These are phyloP conservation scores for Uloborus plumipes DNA, from an alignment of 2,888 invertebrate species.

Conservation along the genomic window DNA sequence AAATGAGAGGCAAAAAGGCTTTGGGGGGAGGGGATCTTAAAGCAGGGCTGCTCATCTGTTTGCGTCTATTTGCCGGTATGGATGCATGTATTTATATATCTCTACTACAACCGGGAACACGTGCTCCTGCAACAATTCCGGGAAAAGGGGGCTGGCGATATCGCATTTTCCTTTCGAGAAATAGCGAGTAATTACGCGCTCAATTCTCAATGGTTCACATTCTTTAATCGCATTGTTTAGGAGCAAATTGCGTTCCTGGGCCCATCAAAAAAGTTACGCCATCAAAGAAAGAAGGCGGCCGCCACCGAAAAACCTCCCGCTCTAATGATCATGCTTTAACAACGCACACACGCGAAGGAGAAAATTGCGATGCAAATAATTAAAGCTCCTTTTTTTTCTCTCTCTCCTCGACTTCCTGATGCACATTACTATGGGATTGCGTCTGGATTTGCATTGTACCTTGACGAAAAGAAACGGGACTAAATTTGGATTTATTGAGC, in stretches of 20 bases:
- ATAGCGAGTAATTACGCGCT: conserved; percentile 43
- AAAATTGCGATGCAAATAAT: no score
- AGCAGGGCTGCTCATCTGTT: conserved; percentile 38
- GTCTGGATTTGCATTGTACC: no score
- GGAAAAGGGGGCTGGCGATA: neutral
- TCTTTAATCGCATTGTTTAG: conserved; percentile 36
- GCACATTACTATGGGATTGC: no score
- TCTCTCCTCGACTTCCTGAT: no score
- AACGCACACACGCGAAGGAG: no score
- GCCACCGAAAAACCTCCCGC: no score
- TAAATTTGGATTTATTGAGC: no score
- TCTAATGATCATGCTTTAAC: no score
- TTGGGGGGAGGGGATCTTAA: conserved; percentile 5
- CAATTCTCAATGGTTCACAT: conserved; percentile 32
- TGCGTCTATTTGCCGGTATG: conserved; percentile 51
- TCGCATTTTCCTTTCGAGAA: conserved; percentile 17
- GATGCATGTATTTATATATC: conserved; percentile 44
- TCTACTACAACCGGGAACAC: conserved; percentile 11
- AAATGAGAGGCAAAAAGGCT: conserved; percentile 31
- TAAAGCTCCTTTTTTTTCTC: no score
- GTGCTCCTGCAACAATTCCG: conserved; percentile 34
- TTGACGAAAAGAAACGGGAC: no score
- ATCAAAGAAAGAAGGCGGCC: no score
- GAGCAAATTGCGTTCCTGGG: conserved; percentile 20
- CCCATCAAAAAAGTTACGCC: no score